phyloP scores from a whole-genome alignment of 1,140 invertebrate species.

The Neodiprion fabricii region DNA sequence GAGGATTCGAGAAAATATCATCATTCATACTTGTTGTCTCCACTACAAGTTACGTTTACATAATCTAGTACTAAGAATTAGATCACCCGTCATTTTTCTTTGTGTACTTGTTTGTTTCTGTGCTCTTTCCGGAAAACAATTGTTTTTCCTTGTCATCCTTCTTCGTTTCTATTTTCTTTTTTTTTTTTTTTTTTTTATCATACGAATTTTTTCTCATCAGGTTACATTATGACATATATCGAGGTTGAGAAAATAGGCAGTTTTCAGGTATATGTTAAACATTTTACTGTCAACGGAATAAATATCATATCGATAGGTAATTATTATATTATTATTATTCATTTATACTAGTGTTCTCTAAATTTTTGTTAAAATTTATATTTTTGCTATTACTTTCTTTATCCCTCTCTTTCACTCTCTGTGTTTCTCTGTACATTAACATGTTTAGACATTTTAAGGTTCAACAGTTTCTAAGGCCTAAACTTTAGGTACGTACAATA shows the following conservation, averaged over 20 bases:
- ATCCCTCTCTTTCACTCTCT: conserved; percentile 11
- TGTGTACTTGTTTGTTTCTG: neutral
- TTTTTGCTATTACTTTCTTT: conserved; percentile 12
- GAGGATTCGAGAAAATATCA: neutral
- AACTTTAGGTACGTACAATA: conserved; percentile 34
- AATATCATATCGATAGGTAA: neutral
- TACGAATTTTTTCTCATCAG: too few relatives aligned
- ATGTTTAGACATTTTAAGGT: conserved; percentile 32
- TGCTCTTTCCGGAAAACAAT: neutral
- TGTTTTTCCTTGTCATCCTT: too few relatives aligned
- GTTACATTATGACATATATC: too few relatives aligned
- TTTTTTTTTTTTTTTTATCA: too few relatives aligned
- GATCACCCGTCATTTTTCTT: neutral
- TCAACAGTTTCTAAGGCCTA: conserved; percentile 45
- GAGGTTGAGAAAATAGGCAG: too few relatives aligned
- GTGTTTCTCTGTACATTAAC: conserved; percentile 22
- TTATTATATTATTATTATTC: conserved; percentile 18
- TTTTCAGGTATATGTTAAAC: neutral
- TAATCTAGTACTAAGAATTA: neutral
- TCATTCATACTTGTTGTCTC: neutral
- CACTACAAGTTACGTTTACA: too few relatives aligned
- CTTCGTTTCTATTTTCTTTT: too few relatives aligned
- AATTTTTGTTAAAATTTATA: conserved; percentile 19
- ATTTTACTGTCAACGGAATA: neutral
- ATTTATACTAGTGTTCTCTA: conserved; percentile 15